Evolutionary conservation across 1,140 invertebrate genomes (phyloP), one percentile per base, ranked within the genome.

Genomic region (Diplogasteroides magnus): DNA sequence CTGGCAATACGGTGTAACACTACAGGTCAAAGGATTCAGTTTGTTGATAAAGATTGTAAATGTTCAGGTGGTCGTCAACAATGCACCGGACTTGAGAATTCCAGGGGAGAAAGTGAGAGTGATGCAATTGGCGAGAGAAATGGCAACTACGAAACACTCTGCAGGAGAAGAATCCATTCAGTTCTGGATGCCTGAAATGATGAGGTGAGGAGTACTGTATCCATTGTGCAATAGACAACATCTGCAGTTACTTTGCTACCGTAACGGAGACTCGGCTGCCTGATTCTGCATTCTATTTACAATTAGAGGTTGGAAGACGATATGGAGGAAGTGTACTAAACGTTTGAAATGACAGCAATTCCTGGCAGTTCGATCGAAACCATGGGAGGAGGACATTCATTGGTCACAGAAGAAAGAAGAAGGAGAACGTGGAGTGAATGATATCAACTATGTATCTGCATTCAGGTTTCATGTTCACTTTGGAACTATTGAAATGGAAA

Each of bases 101-200:
- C 88, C 88, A 0, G 79, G 85, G 58, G 86, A 90, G 0, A 91
- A 93, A 81, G 78, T 88, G 15, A 86, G 90, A 83, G 87, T 95
- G 26, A 91, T 94, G 83, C 87, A 88, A 31, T 83, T 95, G 28
- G 90, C 91, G 0, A 85, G 87, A 56, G 88, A 86, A 23, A 86
- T 94, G 69, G 92, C 94, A 82, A 88, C 88, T 57, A 90, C 89
- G 0, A 87, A 88, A 0, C 93, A 90, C 81, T 89, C 93, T 31
- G 80, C 82, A 3, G 83, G 78, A 23, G 87, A 88, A 0, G 79
- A 90, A 0, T 92, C 92, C 77, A 92, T 91, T 0, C 91, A 94
- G 83, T 94, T 91, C 0, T 96, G 93, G 93, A 82, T 95, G 0
- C 86, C 91, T 66, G 89, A 88, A 31, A 95, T 92, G 77, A 83